These are phyloP conservation scores for Aricia agestis DNA, from an alignment of 1,140 invertebrate species.

Conservation along the genomic window DNA sequence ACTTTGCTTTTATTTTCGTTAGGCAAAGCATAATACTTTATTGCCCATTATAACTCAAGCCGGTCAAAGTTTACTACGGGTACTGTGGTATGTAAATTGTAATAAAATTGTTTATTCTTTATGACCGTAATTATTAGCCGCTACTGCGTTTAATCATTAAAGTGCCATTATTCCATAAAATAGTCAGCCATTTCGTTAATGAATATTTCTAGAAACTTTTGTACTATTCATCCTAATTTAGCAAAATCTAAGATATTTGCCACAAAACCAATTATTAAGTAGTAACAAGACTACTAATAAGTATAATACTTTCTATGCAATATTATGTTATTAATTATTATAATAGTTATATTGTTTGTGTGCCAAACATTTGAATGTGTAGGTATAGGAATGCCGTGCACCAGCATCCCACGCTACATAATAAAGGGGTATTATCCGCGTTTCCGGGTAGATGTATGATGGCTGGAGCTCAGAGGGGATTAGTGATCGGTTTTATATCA, in stretches of 20 bases:
- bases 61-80: neutral
- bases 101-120: neutral
- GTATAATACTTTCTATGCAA: too few relatives aligned
- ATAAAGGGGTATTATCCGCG: constrained; percentile 36
- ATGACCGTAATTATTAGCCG: neutral
- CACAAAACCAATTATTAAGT: too few relatives aligned
- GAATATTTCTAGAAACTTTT: neutral
- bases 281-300: too few relatives aligned
- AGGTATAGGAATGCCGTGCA: constrained; percentile 6
- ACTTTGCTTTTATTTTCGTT: neutral
- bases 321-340: too few relatives aligned
- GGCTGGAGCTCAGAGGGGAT: constrained; percentile 3
- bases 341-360: too few relatives aligned
- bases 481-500: constrained; percentile 5
- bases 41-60: neutral
- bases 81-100: neutral
- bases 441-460: constrained; percentile 28
- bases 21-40: neutral
- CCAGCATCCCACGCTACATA: constrained; percentile 33
- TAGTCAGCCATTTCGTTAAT: neutral
- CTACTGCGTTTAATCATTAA: constrained; percentile 7
- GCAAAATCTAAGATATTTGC: too few relatives aligned
- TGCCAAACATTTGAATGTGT: constrained; percentile 7
- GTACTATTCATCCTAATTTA: neutral
- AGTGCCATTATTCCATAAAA: neutral